Percentiles rank a stretch among this genome's conserved stretches.
phyloP scores from a whole-genome alignment of 2,113 vertebrate genomes.

The Campylorhamphus procurvoides region DNA sequence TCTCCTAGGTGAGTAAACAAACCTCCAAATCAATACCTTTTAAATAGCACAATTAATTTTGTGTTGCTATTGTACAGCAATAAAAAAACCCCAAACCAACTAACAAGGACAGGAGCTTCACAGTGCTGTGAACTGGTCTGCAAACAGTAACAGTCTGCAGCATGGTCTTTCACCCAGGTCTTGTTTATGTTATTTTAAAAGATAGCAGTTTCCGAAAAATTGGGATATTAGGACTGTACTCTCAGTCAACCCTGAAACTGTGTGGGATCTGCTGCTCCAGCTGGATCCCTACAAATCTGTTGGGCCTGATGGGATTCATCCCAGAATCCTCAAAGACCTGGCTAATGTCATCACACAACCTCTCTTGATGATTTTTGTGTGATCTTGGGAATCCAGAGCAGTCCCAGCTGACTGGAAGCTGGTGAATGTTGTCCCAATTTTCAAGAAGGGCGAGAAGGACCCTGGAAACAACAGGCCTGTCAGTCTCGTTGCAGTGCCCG shows the following conservation, averaged over 20 bases:
- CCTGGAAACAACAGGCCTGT: neutral
- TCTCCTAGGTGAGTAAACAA: neutral
- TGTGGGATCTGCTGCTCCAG: neutral
- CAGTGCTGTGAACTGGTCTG: neutral
- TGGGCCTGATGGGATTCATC: neutral
- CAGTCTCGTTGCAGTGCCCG: neutral
- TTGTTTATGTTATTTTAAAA: neutral
- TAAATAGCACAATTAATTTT: neutral
- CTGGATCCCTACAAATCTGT: neutral
- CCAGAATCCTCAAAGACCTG: neutral
- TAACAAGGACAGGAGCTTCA: neutral
- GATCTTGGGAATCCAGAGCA: neutral
- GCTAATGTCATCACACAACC: neutral
- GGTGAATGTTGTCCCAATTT: neutral
- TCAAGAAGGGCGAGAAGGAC: neutral
- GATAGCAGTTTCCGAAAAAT: neutral
- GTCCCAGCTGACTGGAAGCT: neutral
- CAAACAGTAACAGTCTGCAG: neutral
- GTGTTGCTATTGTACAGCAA: neutral
- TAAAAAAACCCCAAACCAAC: neutral
- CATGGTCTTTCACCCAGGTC: neutral
- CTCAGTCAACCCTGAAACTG: neutral
- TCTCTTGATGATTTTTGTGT: neutral
- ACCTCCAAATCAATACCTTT: neutral
- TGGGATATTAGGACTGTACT: neutral